Evolutionary conservation across 2,113 vertebrate genomes (phyloP).

Genomic region (Paracanthobrama guichenoti): DNA sequence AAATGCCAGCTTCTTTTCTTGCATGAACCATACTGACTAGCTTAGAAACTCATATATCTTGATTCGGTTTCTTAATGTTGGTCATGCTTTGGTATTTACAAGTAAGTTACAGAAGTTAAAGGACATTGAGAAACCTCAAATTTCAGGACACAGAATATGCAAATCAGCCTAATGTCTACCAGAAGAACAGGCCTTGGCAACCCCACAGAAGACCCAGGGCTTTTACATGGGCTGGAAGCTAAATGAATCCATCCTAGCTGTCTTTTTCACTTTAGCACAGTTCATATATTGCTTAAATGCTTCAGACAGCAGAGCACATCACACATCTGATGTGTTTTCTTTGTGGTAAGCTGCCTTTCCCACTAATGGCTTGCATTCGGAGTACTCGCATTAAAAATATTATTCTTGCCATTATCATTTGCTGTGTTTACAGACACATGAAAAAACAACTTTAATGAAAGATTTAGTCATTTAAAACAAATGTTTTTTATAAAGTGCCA

Average conservation of each 20-base stretch:
- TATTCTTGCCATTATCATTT: constrained; percentile 9
- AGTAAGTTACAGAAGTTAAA: not conserved
- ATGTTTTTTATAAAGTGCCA: constrained; percentile 6
- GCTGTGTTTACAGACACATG: constrained; percentile 15
- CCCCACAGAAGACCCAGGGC: constrained; percentile 24
- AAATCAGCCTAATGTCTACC: constrained; percentile 27
- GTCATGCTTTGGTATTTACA: not conserved
- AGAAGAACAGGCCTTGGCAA: constrained; percentile 29
- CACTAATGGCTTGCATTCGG: constrained; percentile 20
- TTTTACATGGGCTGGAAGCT: constrained; percentile 4
- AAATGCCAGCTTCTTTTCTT: not conserved
- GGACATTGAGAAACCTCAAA: constrained; percentile 27
- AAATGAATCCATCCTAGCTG: constrained; percentile 21
- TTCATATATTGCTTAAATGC: constrained; percentile 31
- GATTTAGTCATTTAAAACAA: constrained; percentile 35
- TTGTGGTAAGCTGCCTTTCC: constrained; percentile 42
- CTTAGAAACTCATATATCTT: not conserved
- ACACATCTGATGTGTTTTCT: constrained; percentile 30
- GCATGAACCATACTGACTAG: not conserved
- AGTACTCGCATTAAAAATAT: constrained; percentile 13
- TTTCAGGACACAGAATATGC: constrained; percentile 15
- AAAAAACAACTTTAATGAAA: constrained; percentile 32
- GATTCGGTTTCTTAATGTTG: not conserved
- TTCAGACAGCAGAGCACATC: constrained; percentile 33
- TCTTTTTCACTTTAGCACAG: constrained; percentile 41